Conservation (phyloP, 92 coral and sea anemone genomes). For the Siderastrea radians region DNA sequence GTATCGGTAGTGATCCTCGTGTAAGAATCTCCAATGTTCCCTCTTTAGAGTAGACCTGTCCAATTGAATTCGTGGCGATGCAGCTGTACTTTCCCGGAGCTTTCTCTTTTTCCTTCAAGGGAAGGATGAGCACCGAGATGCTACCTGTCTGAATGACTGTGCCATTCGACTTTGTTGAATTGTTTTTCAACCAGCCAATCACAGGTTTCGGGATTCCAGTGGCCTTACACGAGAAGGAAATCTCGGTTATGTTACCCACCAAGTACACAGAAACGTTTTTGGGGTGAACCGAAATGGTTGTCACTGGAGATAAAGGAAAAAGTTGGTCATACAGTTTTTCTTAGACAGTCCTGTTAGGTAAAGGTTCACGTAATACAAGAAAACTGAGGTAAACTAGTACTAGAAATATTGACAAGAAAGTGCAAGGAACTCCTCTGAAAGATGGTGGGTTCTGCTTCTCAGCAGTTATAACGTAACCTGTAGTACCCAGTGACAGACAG, state of each 20-base stretch:
- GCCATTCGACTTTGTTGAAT: constrained; percentile 5
- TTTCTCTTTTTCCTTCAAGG: background rate
- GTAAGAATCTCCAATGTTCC: constrained; percentile 9
- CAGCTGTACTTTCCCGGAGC: constrained; percentile 1
- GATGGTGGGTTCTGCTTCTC: too few relatives aligned
- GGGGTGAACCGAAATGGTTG: constrained; percentile 23
- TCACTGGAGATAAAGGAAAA: background rate
- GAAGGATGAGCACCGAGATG: constrained; percentile 13
- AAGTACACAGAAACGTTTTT: background rate
- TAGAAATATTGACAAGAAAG: too few relatives aligned
- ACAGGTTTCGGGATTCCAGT: constrained; percentile 50
- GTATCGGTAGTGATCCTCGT: background rate
- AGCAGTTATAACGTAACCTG: too few relatives aligned
- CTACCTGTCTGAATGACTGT: constrained; percentile 6
- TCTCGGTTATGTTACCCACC: background rate
- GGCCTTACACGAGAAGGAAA: constrained; percentile 36
- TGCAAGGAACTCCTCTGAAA: too few relatives aligned
- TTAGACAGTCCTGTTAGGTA: too few relatives aligned
- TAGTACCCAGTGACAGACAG: too few relatives aligned
- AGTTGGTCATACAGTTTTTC: too few relatives aligned
- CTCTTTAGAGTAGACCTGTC: constrained; percentile 10
- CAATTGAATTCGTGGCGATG: constrained; percentile 10
- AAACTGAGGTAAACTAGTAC: too few relatives aligned
- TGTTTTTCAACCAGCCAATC: constrained; percentile 45
- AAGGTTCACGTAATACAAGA: too few relatives aligned